phyloP scores from a whole-genome alignment of 2,888 invertebrate genomes.

The Thelaira solivaga region DNA sequence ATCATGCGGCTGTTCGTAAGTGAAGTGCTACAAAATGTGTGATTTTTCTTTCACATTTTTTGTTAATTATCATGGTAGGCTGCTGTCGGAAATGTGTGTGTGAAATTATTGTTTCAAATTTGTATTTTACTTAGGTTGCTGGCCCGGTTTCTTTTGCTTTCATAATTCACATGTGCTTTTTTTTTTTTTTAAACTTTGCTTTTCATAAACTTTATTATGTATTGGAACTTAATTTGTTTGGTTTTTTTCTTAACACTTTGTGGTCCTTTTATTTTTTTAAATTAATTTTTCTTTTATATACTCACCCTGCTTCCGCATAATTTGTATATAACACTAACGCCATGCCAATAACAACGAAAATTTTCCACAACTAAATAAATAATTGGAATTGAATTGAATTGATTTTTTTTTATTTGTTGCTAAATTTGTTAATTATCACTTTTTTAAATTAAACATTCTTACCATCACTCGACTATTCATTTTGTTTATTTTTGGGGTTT shows the following conservation, averaged over 20 bases:
- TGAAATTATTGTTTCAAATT: no score
- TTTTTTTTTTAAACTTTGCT: neutral
- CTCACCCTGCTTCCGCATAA: conserved; percentile 70
- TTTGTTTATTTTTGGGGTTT: conserved; percentile 1
- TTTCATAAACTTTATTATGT: neutral
- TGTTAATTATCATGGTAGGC: no score
- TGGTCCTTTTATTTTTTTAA: neutral
- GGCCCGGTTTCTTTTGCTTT: no score
- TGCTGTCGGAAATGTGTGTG: no score
- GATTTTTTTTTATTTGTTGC: neutral
- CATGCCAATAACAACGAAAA: conserved; percentile 68
- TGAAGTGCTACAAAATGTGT: no score
- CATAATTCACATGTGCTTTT: no score
- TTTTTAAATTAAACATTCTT: conserved; percentile 23
- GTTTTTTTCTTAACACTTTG: neutral
- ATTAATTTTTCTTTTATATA: neutral
- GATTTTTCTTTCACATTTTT: no score
- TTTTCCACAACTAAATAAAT: conserved; percentile 66
- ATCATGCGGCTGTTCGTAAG: no score
- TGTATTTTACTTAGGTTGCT: no score
- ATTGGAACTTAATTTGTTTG: neutral
- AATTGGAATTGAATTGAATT: neutral
- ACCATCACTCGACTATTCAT: conserved; percentile 57
- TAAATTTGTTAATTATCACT: neutral
- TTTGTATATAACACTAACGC: conserved; percentile 66